Evolutionary conservation across 2,797 vertebrate species (phyloP).

Genomic region (Microctenopoma lineatum): DNA sequence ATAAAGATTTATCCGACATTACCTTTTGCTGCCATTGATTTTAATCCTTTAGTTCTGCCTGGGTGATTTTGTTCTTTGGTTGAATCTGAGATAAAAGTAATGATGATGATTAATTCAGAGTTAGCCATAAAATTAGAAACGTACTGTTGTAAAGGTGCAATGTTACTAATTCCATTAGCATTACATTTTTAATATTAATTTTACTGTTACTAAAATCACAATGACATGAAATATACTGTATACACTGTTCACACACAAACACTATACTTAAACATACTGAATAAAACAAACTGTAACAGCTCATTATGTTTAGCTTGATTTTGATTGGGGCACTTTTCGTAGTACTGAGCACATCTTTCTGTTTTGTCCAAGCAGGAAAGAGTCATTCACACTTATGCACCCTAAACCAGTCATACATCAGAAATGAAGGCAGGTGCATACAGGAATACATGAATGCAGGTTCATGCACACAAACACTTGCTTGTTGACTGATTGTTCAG

Average conservation of each 20-base stretch:
- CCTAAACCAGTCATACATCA: neutral
- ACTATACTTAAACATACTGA: neutral
- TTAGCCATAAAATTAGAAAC: neutral
- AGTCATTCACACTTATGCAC: neutral
- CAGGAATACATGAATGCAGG: constrained; percentile 14
- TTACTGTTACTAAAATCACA: neutral
- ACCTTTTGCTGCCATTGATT: constrained; percentile 36
- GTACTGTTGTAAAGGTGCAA: neutral
- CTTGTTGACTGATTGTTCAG: constrained; percentile 49
- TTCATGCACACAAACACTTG: constrained; percentile 42
- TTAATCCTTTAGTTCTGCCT: constrained; percentile 5
- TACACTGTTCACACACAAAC: neutral
- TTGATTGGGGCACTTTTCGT: neutral
- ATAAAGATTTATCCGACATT: constrained; percentile 47
- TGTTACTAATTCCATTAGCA: too few relatives aligned
- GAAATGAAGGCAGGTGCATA: constrained; percentile 7
- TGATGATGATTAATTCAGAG: constrained; percentile 17
- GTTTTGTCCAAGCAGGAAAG: neutral
- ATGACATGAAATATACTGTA: neutral
- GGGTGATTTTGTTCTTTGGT: constrained; percentile 18
- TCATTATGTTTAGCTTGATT: neutral
- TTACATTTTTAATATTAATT: neutral
- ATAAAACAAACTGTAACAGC: too few relatives aligned
- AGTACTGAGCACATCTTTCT: neutral
- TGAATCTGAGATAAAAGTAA: constrained; percentile 13